These are phyloP conservation scores for Falco peregrinus DNA, from an alignment of 2,797 vertebrate species.

Conservation along the genomic window DNA sequence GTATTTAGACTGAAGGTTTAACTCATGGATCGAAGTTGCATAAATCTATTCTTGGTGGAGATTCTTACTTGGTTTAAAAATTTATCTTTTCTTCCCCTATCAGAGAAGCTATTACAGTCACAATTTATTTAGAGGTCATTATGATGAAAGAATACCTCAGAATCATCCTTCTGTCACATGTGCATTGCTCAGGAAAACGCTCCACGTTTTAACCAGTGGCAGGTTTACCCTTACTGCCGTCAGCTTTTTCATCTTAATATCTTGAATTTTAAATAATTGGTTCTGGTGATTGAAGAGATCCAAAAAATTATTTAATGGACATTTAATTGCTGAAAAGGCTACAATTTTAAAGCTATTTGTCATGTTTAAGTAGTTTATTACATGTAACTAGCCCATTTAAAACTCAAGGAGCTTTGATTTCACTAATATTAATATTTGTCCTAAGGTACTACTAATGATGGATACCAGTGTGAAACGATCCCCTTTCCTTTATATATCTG, in stretches of 20 bases:
- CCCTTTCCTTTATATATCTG: slow-evolving; percentile 23
- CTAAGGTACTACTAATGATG: slow-evolving; percentile 47
- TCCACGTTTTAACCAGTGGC: background rate
- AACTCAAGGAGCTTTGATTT: slow-evolving; percentile 61
- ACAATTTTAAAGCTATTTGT: slow-evolving; percentile 45
- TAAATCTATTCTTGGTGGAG: background rate
- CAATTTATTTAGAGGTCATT: background rate
- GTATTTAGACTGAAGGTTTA: background rate
- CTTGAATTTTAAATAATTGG: background rate
- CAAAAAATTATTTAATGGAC: background rate
- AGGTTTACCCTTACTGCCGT: background rate
- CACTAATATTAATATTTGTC: slow-evolving; percentile 68
- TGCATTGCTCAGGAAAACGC: background rate
- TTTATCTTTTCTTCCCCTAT: background rate
- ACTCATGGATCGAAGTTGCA: background rate
- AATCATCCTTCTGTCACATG: background rate
- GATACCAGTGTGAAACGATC: slow-evolving; percentile 46
- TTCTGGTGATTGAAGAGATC: background rate
- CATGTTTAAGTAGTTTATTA: slow-evolving; percentile 53
- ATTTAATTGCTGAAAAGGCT: slow-evolving; percentile 11
- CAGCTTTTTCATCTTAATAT: background rate
- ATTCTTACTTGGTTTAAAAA: background rate
- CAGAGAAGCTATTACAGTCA: background rate
- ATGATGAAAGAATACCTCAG: background rate
- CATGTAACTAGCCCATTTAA: slow-evolving; percentile 20